Conservation (phyloP, 92 coral and sea anemone species). For the Heteractis magnifica region DNA sequence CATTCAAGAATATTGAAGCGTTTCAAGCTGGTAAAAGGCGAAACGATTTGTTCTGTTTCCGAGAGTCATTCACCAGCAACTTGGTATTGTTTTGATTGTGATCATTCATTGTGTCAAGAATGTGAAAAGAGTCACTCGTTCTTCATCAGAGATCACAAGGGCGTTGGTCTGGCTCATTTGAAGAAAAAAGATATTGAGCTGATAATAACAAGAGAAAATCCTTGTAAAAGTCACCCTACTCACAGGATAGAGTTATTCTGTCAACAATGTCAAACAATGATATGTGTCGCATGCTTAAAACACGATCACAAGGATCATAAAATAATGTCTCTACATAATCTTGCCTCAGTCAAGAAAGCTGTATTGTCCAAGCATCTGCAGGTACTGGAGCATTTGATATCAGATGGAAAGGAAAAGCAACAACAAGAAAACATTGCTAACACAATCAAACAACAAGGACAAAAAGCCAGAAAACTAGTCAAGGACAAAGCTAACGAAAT, state of each 20-base stretch:
- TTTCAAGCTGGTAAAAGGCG: not conserved
- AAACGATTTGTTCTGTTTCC: constrained; percentile 1
- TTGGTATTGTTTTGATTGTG: constrained; percentile 6
- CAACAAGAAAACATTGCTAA: constrained; percentile 22
- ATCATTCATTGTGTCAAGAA: constrained; percentile 4
- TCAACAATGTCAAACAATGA: not conserved
- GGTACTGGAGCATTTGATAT: not conserved
- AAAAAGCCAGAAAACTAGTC: constrained; percentile 13
- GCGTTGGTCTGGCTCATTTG: not conserved
- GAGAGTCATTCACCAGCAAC: constrained; percentile 8
- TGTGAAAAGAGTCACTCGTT: not conserved
- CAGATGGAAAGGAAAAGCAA: constrained; percentile 16
- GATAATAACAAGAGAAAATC: not conserved
- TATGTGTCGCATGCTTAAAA: not conserved
- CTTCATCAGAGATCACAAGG: not conserved
- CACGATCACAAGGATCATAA: not conserved
- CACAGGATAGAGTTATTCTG: not conserved
- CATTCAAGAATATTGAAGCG: not conserved
- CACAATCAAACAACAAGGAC: constrained; percentile 2
- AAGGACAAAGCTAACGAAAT: not conserved
- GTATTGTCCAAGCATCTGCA: not conserved
- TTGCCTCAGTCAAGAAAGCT: not conserved
- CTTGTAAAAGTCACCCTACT: not conserved
- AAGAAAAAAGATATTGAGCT: not conserved
- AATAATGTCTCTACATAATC: not conserved